Conservation (phyloP, 2,113 vertebrate species). For the Lipotes vexillifer region DNA sequence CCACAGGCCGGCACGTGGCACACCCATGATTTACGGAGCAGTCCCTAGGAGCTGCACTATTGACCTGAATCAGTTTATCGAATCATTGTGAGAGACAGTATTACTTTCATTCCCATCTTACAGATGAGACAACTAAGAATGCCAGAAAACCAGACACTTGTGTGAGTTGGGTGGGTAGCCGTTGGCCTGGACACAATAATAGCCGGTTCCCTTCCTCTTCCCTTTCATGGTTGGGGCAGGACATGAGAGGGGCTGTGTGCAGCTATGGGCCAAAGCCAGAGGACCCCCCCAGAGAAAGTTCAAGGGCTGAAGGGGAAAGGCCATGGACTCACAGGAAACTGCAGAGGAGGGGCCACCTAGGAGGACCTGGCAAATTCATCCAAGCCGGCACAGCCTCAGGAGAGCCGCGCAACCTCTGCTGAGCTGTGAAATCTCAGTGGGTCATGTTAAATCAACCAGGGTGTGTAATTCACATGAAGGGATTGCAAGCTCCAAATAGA, state of each 20-base stretch:
- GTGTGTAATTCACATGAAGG: not conserved
- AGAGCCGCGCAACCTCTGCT: not conserved
- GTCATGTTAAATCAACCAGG: not conserved
- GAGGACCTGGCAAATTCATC: not conserved
- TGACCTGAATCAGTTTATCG: not conserved
- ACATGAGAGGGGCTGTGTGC: not conserved
- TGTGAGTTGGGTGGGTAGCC: not conserved
- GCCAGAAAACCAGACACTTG: not conserved
- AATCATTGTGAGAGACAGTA: not conserved
- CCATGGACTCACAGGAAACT: not conserved
- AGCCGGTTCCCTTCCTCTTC: not conserved
- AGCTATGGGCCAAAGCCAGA: not conserved
- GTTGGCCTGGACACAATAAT: not conserved
- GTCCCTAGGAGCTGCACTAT: rapidly evolving
- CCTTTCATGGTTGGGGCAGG: rapidly evolving
- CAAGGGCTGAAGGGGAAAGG: not conserved
- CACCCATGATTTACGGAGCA: rapidly evolving
- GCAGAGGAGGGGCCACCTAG: not conserved
- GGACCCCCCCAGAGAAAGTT: not conserved
- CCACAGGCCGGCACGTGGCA: rapidly evolving
- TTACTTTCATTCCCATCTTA: not conserved
- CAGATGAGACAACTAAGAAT: not conserved
- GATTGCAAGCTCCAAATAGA: not conserved
- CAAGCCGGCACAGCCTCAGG: not conserved
- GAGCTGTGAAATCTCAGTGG: not conserved